Evolutionary conservation across 1,140 invertebrate genomes (phyloP).

Genomic region (Cataglyphis hispanica): DNA sequence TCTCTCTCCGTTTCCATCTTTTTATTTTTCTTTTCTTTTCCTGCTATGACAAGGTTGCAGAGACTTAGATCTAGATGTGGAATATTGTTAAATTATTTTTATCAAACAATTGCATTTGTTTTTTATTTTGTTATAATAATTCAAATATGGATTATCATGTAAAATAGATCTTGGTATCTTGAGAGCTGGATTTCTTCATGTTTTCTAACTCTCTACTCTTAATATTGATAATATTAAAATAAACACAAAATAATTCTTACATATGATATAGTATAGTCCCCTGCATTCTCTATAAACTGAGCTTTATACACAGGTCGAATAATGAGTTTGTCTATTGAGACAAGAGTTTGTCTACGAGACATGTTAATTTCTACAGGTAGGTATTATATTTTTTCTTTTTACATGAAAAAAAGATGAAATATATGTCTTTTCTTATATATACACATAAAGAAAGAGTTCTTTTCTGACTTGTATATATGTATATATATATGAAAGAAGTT

Average conservation of each 20-base stretch:
- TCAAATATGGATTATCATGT: neutral
- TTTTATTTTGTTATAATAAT: conserved; percentile 14
- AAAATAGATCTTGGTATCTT: neutral
- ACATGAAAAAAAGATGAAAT: conserved; percentile 8
- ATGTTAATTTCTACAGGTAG: conserved; percentile 69
- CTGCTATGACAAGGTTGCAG: neutral
- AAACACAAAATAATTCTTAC: conserved; percentile 11
- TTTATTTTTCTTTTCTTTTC: conserved; percentile 27
- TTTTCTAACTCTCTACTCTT: neutral
- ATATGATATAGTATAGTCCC: conserved; percentile 10
- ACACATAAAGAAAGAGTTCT: too few species aligned
- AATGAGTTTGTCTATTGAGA: conserved; percentile 49
- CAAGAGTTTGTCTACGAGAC: conserved; percentile 12
- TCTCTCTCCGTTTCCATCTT: conserved; percentile 25
- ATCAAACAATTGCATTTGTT: neutral
- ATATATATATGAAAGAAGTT: neutral
- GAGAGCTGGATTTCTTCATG: neutral
- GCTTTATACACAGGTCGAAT: conserved; percentile 49
- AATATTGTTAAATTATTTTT: neutral
- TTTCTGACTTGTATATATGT: too few species aligned
- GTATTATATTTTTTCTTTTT: conserved; percentile 65
- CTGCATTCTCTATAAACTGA: conserved; percentile 6
- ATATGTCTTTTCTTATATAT: conserved; percentile 13
- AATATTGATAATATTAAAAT: conserved; percentile 26
- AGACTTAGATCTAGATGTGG: neutral